phyloP scores from a whole-genome alignment of 2,888 invertebrate species.

The Kuschelorhynchus macadamiae region DNA sequence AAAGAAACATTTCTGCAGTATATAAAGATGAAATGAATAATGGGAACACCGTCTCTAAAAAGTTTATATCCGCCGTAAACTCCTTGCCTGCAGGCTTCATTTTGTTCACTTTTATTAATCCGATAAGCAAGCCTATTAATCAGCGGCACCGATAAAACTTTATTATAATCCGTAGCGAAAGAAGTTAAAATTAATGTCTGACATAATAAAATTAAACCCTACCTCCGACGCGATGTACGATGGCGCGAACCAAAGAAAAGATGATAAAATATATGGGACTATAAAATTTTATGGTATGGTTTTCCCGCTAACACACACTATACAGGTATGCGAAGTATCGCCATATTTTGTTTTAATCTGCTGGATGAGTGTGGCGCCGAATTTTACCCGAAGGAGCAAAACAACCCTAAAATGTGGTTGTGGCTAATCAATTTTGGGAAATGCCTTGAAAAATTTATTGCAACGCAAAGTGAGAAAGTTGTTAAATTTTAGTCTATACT shows the following conservation, averaged over 20 bases:
- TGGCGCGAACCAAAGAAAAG: constrained; percentile 28
- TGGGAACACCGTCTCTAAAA: constrained; percentile 1
- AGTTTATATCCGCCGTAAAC: constrained; percentile 15
- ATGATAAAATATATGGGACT: constrained; percentile 34
- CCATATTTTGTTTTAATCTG: constrained; percentile 46
- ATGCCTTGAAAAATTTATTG: constrained; percentile 16
- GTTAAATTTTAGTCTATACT: constrained; percentile 10
- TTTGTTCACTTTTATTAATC: constrained; percentile 27
- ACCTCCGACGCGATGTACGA: constrained; percentile 5
- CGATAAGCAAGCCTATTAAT: constrained; percentile 32
- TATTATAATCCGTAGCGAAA: constrained; percentile 23
- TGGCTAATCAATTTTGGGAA: constrained; percentile 34
- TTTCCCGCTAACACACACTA: constrained; percentile 37
- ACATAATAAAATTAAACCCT: constrained; percentile 31
- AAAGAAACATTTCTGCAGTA: too few relatives aligned
- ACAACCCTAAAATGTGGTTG: constrained; percentile 39
- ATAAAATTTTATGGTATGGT: constrained; percentile 39
- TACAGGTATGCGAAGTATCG: constrained; percentile 44
- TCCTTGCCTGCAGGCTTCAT: background rate
- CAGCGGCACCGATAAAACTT: constrained; percentile 24
- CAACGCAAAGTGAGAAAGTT: background rate
- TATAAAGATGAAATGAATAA: too few relatives aligned
- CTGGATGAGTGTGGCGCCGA: constrained; percentile 39
- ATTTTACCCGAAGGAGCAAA: constrained; percentile 37
- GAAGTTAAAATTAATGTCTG: constrained; percentile 39